Percentiles rank a stretch among this genome's conserved stretches.
Evolutionary conservation across 2,113 vertebrate species (phyloP).

Genomic region (Marcusenius ussheri): DNA sequence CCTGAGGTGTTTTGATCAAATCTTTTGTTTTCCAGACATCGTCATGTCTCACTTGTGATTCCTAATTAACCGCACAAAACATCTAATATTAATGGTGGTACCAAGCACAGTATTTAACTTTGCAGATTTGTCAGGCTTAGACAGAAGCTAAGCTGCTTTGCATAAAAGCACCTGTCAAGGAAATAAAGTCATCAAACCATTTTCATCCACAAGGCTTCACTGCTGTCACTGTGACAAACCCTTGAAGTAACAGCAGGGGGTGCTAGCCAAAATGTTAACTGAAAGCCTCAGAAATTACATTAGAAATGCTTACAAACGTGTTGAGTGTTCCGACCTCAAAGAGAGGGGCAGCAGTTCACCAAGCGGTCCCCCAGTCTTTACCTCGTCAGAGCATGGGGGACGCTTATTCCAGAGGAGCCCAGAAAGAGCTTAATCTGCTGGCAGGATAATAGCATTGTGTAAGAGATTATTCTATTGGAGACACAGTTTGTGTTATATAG

Average conservation of each 20-base stretch:
- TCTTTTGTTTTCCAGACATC: not conserved
- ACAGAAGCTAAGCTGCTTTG: not conserved
- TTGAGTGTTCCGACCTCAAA: slow-evolving; percentile 33
- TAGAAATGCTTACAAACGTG: not conserved
- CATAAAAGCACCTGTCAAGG: not conserved
- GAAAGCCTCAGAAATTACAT: not conserved
- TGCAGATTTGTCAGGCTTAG: not conserved
- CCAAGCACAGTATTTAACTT: not conserved
- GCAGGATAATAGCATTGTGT: not conserved
- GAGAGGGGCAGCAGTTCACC: not conserved
- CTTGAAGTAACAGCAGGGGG: not conserved
- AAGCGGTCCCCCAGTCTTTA: slow-evolving; percentile 8
- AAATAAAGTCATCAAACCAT: not conserved
- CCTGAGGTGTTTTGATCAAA: not conserved
- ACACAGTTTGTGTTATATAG: not conserved
- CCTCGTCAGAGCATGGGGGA: not conserved
- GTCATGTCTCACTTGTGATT: not conserved
- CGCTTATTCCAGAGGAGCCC: not conserved
- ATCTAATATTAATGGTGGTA: not conserved
- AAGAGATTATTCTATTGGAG: not conserved
- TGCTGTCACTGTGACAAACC: not conserved
- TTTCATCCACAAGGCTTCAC: not conserved
- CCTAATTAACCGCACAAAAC: not conserved
- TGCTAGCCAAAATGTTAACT: not conserved
- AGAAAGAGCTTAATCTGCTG: not conserved